A percentile compares a stretch with the other conserved stretches of the same genome.
Evolutionary conservation across 2,888 invertebrate genomes (phyloP).

Genomic region (Bursaphelenchus okinawaensis): DNA sequence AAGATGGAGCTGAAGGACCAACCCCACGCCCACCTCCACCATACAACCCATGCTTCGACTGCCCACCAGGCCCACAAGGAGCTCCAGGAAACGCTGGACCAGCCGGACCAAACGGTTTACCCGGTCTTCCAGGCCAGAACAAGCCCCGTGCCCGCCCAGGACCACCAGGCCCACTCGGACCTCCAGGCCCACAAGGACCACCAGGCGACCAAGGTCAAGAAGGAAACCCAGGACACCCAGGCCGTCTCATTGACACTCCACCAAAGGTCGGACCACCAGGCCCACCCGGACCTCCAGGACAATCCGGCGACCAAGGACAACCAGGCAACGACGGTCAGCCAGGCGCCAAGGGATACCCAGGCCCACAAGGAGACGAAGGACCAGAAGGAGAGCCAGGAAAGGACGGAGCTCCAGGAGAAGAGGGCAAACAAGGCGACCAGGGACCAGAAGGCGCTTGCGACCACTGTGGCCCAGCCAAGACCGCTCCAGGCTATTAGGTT

Average conservation of each 20-base stretch:
- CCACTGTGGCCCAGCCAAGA: constrained; percentile 14
- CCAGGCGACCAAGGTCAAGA: constrained; percentile 36
- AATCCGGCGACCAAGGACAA: constrained; percentile 5
- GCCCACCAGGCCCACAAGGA: constrained; percentile 12
- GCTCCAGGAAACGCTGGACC: neutral
- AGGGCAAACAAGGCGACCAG: neutral
- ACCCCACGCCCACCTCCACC: neutral
- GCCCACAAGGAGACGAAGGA: constrained; percentile 7
- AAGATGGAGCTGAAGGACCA: constrained; percentile 6
- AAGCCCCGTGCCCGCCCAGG: constrained; percentile 21
- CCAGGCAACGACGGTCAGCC: constrained; percentile 13
- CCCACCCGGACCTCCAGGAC: constrained; percentile 20
- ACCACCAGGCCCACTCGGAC: constrained; percentile 34
- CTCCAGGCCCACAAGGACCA: constrained; percentile 34
- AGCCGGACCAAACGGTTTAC: neutral
- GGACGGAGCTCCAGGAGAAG: constrained; percentile 8
- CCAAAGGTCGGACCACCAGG: constrained; percentile 6
- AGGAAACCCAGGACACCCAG: constrained; percentile 17
- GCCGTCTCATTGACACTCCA: neutral
- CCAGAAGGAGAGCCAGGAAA: constrained; percentile 12
- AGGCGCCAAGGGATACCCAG: constrained; percentile 5
- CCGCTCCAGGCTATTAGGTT: constrained; percentile 15
- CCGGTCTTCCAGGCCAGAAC: neutral
- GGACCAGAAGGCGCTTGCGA: constrained; percentile 4
- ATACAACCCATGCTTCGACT: constrained; percentile 14